Conservation (phyloP, 2,797 vertebrate species). For the Linurgus olivaceus region DNA sequence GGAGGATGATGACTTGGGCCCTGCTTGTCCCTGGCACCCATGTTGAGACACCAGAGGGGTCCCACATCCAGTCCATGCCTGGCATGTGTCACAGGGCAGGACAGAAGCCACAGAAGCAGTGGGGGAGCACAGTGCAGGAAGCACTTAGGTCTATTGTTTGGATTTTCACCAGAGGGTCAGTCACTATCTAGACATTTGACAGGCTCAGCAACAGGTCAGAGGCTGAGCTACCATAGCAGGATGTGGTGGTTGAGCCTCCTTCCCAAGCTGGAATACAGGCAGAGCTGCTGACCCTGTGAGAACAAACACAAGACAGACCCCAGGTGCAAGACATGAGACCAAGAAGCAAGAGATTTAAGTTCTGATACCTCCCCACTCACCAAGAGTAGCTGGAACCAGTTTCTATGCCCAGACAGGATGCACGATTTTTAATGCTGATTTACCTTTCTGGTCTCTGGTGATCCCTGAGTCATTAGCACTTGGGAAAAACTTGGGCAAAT, state of each 20-base stretch:
- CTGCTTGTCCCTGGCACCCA: background rate
- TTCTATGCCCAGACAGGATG: background rate
- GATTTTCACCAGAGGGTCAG: background rate
- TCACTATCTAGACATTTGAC: background rate
- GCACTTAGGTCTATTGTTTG: background rate
- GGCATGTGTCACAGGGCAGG: background rate
- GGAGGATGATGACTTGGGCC: background rate
- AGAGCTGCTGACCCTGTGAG: background rate
- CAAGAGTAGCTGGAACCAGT: background rate
- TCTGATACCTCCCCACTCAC: background rate
- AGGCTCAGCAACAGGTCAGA: background rate
- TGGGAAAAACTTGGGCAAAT: background rate
- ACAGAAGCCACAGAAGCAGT: background rate
- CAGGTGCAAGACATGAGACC: background rate
- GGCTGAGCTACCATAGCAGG: accelerated
- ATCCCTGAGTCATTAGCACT: background rate
- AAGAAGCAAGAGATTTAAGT: background rate
- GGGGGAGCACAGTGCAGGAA: background rate
- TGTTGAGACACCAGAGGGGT: background rate
- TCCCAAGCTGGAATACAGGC: background rate
- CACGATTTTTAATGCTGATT: background rate
- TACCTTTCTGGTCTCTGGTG: background rate
- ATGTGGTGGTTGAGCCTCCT: background rate
- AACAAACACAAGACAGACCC: background rate
- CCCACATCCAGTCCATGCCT: background rate